These are phyloP conservation scores for Eurystomus glaucurus DNA, from an alignment of 2,797 vertebrate species.

Conservation along the genomic window DNA sequence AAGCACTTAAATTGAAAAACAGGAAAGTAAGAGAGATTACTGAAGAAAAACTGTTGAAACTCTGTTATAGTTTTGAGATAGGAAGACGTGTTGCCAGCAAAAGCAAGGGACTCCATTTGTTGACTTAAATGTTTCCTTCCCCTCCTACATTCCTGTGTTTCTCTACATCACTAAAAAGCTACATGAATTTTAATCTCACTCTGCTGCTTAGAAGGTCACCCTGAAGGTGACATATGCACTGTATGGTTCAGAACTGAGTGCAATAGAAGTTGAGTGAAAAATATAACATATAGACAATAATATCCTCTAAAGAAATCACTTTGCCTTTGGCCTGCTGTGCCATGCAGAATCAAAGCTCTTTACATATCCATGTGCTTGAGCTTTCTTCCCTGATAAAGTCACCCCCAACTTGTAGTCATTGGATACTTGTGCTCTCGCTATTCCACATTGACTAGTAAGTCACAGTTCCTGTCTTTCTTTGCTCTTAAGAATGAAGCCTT, in stretches of 20 bases:
- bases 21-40: neutral
- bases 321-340: neutral
- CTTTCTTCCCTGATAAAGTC: neutral
- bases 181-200: neutral
- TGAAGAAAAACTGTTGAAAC: neutral
- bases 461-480: neutral
- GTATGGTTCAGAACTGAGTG: neutral
- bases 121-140: neutral
- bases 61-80: neutral
- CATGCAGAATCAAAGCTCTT: neutral
- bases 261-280: neutral
- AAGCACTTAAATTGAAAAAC: neutral
- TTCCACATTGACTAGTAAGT: neutral
- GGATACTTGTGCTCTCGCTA: neutral
- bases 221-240: neutral
- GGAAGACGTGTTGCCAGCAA: fast-evolving
- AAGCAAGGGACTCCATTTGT: neutral
- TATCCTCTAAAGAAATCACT: neutral
- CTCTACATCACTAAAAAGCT: neutral
- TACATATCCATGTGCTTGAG: fast-evolving
- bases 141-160: neutral
- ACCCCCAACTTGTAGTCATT: neutral
- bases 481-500: neutral
- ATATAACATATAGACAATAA: neutral
- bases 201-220: neutral